Evolutionary conservation across 2,888 invertebrate genomes (phyloP), one percentile per base, ranked within the genome.

Genomic region (Temnothorax unifasciatus): DNA sequence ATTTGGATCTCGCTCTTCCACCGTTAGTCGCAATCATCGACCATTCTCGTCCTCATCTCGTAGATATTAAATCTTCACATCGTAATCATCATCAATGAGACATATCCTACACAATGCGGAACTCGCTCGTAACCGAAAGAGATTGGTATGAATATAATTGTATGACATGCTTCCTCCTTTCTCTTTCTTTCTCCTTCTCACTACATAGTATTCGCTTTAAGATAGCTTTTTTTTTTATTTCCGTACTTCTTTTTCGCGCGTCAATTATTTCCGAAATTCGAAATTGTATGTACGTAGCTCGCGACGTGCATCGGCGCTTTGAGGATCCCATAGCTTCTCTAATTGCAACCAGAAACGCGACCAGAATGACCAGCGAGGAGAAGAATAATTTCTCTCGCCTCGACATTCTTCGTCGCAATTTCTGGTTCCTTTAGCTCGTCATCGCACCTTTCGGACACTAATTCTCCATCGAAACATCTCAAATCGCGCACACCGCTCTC

Each of bases 121-220:
- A 94, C 94, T 94, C 90, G 92, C 92, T 93, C 93, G 93, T 93
- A 94, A 94, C 93, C 93, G 93, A 94, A 94, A 93, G 92, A 93
- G 93, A 93, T 93, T 93, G 92, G 90, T 88, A 76, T 86, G 75
- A 89, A 92, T 81, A 25, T 91, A 89, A 90, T 91, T 91, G 87
- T 91, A 89, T 84, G 87, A 79, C 86, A 86, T 90, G 88, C 90
- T 87, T 88, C 88, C 87, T 86, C 88, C 74, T 90, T 90, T 90
- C 87, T 88, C 87, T 89, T 71, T 75, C 86, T 87, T 87, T 89
- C 86, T 84, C 75, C 59, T 29, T 82, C 66, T 86, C 52, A 68
- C 68, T 82, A 69, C 74, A 29, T 57, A 57, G 66, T 82, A 69
- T 63, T 82, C 71, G 69, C 69, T 86, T 66, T 85, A 83, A 68